These are phyloP conservation scores for Rhopalosiphum maidis DNA, from an alignment of 1,140 invertebrate species.

Conservation along the genomic window DNA sequence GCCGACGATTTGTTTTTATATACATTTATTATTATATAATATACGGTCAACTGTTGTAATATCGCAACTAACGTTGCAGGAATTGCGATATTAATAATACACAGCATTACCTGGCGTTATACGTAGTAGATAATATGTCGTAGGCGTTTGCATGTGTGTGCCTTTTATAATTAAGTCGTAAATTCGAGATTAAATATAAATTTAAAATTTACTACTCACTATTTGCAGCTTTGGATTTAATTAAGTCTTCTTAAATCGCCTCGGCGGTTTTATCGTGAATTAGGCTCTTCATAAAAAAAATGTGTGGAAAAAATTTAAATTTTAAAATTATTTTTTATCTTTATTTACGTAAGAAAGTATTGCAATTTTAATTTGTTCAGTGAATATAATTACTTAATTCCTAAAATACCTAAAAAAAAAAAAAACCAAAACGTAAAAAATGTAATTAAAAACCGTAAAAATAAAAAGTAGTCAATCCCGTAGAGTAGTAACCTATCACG, in stretches of 20 bases:
- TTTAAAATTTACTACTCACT: background rate
- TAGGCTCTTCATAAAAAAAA: background rate
- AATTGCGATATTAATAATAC: background rate
- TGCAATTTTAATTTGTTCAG: background rate
- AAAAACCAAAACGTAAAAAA: background rate
- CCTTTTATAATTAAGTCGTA: background rate
- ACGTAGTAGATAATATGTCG: no score
- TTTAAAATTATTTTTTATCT: no score
- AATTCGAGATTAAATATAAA: background rate
- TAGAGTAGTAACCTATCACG: background rate
- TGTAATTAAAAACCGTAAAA: background rate
- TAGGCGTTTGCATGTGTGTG: background rate
- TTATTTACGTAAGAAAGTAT: background rate
- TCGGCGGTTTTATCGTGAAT: background rate
- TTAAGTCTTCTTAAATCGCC: background rate
- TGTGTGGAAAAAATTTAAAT: no score
- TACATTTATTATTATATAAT: background rate
- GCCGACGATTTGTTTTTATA: slow-evolving; percentile 16
- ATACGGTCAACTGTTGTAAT: background rate
- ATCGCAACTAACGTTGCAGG: background rate
- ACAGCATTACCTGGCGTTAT: background rate
- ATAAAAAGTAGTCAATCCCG: background rate
- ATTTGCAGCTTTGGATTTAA: background rate
- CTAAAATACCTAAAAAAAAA: background rate
- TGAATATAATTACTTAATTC: background rate